phyloP scores from a whole-genome alignment of 2,888 invertebrate genomes.

The Cosmia pyralina region DNA sequence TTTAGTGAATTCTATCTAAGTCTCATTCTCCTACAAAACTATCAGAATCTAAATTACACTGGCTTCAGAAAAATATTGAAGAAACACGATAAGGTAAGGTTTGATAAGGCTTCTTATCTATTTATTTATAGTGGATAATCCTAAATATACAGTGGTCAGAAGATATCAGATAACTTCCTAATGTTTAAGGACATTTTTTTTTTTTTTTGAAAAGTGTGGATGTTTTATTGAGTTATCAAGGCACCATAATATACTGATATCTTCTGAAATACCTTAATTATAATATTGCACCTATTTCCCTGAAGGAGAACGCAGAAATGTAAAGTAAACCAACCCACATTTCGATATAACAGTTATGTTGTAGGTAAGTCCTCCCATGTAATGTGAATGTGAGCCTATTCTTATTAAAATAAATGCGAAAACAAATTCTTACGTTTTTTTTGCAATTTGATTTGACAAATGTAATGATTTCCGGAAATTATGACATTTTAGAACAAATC shows the following conservation, averaged over 20 bases:
- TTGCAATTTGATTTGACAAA: no score
- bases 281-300: no score
- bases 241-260: not conserved
- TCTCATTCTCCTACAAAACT: constrained; percentile 98
- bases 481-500: no score
- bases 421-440: no score
- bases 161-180: constrained; percentile 30
- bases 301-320: not conserved
- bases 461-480: no score
- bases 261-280: not conserved
- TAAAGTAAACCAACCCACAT: not conserved
- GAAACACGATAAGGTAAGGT: constrained; percentile 98
- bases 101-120: constrained; percentile 55
- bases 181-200: constrained; percentile 50
- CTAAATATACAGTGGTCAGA: constrained; percentile 38
- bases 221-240: not conserved
- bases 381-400: not conserved
- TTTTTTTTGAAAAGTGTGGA: constrained; percentile 9
- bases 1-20: constrained; percentile 99
- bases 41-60: constrained; percentile 99
- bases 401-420: no score
- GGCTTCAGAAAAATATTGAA: constrained; percentile 99
- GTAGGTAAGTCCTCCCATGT: not conserved
- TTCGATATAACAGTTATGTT: not conserved
- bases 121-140: constrained; percentile 56